Conservation (phyloP, 2,797 vertebrate genomes). For the Coreius guichenoti region DNA sequence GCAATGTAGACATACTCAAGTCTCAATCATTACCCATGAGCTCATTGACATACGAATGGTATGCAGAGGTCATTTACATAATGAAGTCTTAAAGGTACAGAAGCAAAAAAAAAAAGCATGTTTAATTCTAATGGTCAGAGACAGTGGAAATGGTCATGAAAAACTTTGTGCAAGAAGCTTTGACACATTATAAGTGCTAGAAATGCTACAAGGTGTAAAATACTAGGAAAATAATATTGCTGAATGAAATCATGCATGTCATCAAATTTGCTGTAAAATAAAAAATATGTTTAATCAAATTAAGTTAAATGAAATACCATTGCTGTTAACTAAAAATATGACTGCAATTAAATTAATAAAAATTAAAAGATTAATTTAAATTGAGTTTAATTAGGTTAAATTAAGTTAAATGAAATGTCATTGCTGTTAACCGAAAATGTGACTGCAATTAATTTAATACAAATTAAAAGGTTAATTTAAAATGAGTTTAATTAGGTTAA, state of each 20-base stretch:
- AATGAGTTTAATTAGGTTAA: not conserved
- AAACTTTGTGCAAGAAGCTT: not conserved
- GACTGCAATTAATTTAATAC: not conserved
- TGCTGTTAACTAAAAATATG: not conserved
- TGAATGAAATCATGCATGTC: too few species aligned
- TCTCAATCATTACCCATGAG: not conserved
- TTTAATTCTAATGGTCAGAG: too few species aligned
- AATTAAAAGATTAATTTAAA: not conserved
- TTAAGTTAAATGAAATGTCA: not conserved
- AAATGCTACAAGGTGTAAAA: not conserved
- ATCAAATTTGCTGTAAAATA: not conserved
- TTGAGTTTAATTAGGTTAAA: not conserved
- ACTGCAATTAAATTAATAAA: too few species aligned
- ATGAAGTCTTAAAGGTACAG: not conserved
- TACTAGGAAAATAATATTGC: not conserved
- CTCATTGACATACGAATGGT: not conserved
- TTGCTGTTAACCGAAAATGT: not conserved
- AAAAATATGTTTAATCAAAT: too few species aligned
- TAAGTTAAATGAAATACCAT: not conserved
- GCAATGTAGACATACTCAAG: not conserved
- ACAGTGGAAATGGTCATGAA: not conserved
- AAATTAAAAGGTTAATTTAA: not conserved
- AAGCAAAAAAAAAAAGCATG: not conserved
- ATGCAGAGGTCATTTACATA: not conserved
- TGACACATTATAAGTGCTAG: not conserved